Conservation (phyloP, 2,888 invertebrate genomes). For the Eumerus sabulonum region DNA sequence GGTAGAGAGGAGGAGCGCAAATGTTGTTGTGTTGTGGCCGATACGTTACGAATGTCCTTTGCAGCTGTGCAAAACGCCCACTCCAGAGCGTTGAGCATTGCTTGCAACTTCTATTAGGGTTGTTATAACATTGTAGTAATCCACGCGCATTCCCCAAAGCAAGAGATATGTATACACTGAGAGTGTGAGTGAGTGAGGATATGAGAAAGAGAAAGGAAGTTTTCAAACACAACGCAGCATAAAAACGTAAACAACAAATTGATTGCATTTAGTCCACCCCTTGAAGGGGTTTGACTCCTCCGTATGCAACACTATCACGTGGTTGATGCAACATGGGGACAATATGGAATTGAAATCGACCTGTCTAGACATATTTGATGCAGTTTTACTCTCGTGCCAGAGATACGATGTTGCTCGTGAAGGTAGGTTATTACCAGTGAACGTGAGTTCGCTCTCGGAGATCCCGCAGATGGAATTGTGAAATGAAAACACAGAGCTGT, state of each 20-base stretch:
- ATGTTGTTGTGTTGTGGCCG: constrained; percentile 38
- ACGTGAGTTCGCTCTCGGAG: constrained; percentile 18
- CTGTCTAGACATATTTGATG: constrained; percentile 49
- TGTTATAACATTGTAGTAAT: constrained; percentile 43
- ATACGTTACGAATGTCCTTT: constrained; percentile 37
- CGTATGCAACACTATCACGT: constrained; percentile 29
- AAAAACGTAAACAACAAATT: neutral
- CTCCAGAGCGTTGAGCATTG: constrained; percentile 31
- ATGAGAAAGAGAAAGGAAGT: constrained; percentile 26
- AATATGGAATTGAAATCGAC: constrained; percentile 18
- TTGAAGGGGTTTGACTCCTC: constrained; percentile 22
- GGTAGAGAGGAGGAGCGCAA: constrained; percentile 66
- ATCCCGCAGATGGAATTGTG: constrained; percentile 11
- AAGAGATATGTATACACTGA: too few species aligned
- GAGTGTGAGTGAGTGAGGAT: too few species aligned
- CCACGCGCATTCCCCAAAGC: constrained; percentile 50
- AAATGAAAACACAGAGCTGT: constrained; percentile 36
- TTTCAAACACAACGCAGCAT: constrained; percentile 30
- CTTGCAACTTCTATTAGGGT: constrained; percentile 48
- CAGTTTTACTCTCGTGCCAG: constrained; percentile 14
- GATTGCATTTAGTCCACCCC: constrained; percentile 26
- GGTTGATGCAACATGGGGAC: constrained; percentile 56
- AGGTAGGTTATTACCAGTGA: constrained; percentile 14
- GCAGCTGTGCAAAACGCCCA: constrained; percentile 63
- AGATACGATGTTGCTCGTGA: constrained; percentile 28